phyloP scores from a whole-genome alignment of 2,888 invertebrate genomes.

The Ischnura elegans region DNA sequence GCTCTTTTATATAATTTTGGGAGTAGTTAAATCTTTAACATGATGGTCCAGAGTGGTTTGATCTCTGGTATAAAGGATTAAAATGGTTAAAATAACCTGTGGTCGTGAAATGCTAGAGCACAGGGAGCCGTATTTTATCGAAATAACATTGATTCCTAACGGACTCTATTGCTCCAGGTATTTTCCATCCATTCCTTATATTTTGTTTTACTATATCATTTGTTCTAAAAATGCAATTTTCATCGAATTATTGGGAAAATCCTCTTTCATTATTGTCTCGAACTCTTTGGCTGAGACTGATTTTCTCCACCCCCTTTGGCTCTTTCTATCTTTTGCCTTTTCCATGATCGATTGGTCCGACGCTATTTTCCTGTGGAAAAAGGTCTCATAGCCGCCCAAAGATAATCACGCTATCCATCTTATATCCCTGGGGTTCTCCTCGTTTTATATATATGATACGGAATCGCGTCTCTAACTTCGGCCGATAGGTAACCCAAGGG shows the following conservation, averaged over 20 bases:
- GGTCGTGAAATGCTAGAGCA: not conserved
- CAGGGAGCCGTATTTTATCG: not conserved
- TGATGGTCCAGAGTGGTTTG: not conserved
- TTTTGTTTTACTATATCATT: not conserved
- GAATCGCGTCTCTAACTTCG: not conserved
- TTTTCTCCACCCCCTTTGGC: not conserved
- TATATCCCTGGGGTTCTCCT: not conserved
- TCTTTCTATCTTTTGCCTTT: not conserved
- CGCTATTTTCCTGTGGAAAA: not conserved
- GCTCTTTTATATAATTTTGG: not conserved
- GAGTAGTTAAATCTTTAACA: not conserved
- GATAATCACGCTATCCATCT: constrained; percentile 17
- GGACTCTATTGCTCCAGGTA: not conserved
- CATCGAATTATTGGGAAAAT: not conserved
- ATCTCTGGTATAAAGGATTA: too few relatives aligned
- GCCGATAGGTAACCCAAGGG: not conserved
- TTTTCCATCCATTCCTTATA: not conserved
- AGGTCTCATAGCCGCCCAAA: not conserved
- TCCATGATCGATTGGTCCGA: constrained; percentile 17
- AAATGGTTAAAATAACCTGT: not conserved
- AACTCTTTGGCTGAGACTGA: not conserved
- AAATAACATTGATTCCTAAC: not conserved
- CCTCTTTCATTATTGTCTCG: not conserved
- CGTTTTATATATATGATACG: not conserved
- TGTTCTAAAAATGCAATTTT: not conserved